phyloP scores from a whole-genome alignment of 2,888 invertebrate genomes.

The Brassicogethes aeneus region DNA sequence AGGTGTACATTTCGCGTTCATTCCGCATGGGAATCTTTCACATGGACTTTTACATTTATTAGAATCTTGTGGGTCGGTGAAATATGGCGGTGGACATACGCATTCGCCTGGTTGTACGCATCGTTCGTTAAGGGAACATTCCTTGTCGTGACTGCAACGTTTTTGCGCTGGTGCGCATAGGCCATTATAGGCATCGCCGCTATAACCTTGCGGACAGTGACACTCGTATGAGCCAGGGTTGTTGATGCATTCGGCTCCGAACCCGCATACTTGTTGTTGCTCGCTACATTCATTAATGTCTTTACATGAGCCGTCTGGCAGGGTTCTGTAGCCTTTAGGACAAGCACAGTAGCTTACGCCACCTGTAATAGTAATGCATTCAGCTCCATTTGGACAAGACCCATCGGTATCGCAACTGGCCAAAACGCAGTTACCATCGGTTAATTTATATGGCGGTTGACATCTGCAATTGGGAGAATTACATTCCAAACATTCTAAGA shows the following conservation, averaged over 20 bases:
- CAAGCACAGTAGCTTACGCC: conserved; percentile 91
- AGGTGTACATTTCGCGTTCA: conserved; percentile 83
- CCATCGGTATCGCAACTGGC: conserved; percentile 75
- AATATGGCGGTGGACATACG: conserved; percentile 84
- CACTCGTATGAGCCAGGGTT: conserved; percentile 70
- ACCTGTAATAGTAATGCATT: conserved; percentile 83
- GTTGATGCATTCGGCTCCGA: conserved; percentile 81
- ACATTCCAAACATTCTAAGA: conserved; percentile 70
- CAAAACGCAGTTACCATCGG: conserved; percentile 74
- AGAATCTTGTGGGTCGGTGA: conserved; percentile 70
- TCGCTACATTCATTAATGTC: conserved; percentile 80
- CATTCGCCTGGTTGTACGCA: conserved; percentile 89
- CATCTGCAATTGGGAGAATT: conserved; percentile 77
- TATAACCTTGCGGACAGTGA: conserved; percentile 71
- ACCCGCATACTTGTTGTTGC: conserved; percentile 69
- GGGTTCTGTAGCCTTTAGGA: conserved; percentile 74
- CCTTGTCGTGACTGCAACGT: conserved; percentile 71
- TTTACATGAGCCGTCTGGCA: conserved; percentile 70
- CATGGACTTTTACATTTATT: conserved; percentile 90
- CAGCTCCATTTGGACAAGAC: conserved; percentile 77
- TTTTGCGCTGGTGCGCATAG: conserved; percentile 76
- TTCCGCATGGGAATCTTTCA: conserved; percentile 81
- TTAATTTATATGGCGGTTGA: conserved; percentile 77
- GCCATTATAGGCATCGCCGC: conserved; percentile 73
- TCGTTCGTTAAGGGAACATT: conserved; percentile 79